Evolutionary conservation across 2,888 invertebrate genomes (phyloP).

Genomic region (Netelia fuscicornis): DNA sequence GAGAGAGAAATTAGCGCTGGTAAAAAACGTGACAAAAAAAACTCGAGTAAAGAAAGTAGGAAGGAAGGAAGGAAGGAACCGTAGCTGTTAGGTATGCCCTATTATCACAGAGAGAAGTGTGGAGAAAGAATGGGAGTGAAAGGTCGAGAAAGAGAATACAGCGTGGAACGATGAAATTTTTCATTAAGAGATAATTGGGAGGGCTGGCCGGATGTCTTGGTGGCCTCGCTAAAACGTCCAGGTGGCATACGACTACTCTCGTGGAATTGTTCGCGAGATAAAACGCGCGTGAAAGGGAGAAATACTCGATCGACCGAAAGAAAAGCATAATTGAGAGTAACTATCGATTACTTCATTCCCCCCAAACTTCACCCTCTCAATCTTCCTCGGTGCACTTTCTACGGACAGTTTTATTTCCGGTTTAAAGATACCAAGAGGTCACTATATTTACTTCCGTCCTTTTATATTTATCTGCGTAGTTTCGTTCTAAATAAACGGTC

Average conservation of each 20-base stretch:
- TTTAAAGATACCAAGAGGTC: constrained; percentile 26
- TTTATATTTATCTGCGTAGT: not conserved
- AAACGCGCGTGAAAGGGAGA: constrained; percentile 7
- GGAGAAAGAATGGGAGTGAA: constrained; percentile 8
- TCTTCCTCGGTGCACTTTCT: not conserved
- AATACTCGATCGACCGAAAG: constrained; percentile 1
- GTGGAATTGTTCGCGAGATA: constrained; percentile 39
- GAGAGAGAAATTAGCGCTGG: not conserved
- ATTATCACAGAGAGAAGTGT: constrained; percentile 15
- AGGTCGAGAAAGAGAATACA: constrained; percentile 37
- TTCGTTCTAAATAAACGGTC: not conserved
- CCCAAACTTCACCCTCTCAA: not conserved
- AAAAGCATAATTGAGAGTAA: constrained; percentile 38
- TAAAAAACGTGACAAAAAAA: constrained; percentile 7
- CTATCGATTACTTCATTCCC: constrained; percentile 51
- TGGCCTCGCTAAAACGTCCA: constrained; percentile 32
- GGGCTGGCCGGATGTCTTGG: constrained; percentile 43
- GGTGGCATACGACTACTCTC: constrained; percentile 20
- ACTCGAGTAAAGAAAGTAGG: constrained; percentile 18
- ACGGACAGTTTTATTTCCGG: constrained; percentile 38
- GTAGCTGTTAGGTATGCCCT: constrained; percentile 40
- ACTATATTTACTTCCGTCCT: not conserved
- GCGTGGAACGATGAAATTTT: constrained; percentile 61
- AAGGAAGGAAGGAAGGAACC: constrained; percentile 15
- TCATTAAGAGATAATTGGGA: constrained; percentile 66